Conservation (phyloP, 2,797 vertebrate genomes). For the Morus bassanus region DNA sequence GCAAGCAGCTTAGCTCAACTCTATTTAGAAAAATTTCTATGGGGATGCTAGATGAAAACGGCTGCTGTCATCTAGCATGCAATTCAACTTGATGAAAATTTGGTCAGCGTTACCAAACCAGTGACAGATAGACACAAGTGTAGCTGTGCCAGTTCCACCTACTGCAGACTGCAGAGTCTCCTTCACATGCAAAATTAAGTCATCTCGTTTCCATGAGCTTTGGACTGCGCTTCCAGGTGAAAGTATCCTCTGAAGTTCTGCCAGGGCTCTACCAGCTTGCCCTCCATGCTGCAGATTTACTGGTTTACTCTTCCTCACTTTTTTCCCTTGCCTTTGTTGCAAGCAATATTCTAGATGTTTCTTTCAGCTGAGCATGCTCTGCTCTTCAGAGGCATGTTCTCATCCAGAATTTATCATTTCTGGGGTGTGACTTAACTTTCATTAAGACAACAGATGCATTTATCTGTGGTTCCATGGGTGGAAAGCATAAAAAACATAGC, state of each 20-base stretch:
- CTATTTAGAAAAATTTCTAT: not conserved
- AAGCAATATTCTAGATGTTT: not conserved
- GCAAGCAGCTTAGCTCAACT: not conserved
- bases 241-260: not conserved
- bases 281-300: not conserved
- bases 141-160: not conserved
- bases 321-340: not conserved
- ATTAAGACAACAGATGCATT: not conserved
- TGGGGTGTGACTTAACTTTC: not conserved
- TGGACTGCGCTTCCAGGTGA: accelerated
- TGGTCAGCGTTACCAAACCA: not conserved
- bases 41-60: not conserved
- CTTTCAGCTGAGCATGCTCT: not conserved
- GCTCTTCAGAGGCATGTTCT: not conserved
- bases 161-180: not conserved
- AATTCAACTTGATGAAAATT: no score
- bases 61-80: not conserved
- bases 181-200: not conserved
- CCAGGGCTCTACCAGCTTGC: not conserved
- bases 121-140: not conserved
- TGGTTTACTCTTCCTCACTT: not conserved
- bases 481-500: not conserved
- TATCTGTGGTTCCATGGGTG: not conserved
- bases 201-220: not conserved
- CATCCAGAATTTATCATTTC: not conserved